Base-by-base conservation (phyloP, 2,888 invertebrate species). In the Synanthedon vespiformis region DNA sequence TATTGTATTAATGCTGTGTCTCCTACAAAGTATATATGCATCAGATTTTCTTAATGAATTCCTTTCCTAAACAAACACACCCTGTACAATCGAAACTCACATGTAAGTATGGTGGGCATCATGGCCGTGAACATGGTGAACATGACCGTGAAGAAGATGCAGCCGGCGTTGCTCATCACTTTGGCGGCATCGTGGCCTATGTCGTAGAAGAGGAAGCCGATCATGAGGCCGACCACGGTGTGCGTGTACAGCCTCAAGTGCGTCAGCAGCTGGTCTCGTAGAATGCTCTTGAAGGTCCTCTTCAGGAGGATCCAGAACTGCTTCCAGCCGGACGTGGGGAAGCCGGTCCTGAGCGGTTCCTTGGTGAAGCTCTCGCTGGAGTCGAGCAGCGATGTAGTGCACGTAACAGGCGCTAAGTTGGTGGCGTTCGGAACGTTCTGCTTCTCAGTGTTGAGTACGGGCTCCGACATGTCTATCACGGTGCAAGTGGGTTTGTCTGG, bases 41-140 rank as follows among this genome's bases (percentile, higher is more conserved):
- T 16, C 16, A 16, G 16, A 16, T 16, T 16, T 16, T 2, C 16
- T 16, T 16, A 16, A 16, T 16, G 16, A 16, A 16, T 16, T 16
- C 16, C 16, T 2, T 16, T 16, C 16, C 16, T 16, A 16, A 16
- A 16, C 16, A 27, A 27, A 5, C 2, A 6, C 27, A 27, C 27
- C 27, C 3, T 58, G 92, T 49, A 22, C 13, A 22, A 49, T 12
- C 11, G 40, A 50, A n/a, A 50, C 95, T 94, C 87, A 98, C 98
- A 98, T 72, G 98, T 98, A 67, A 98, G 90, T 70, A 98, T 97
- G 51, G 98, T 98, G 59, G 98, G 97, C 98, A 98, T 98, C 94
- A 98, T 95, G 51, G 98, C 96, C 52, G 97, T 96, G 78, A 98
- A 98, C 93, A 97, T 97, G 61, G 97, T 94, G 81, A 98, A 98